phyloP scores from a whole-genome alignment of 2,888 invertebrate genomes.

The Resseliella maxima region DNA sequence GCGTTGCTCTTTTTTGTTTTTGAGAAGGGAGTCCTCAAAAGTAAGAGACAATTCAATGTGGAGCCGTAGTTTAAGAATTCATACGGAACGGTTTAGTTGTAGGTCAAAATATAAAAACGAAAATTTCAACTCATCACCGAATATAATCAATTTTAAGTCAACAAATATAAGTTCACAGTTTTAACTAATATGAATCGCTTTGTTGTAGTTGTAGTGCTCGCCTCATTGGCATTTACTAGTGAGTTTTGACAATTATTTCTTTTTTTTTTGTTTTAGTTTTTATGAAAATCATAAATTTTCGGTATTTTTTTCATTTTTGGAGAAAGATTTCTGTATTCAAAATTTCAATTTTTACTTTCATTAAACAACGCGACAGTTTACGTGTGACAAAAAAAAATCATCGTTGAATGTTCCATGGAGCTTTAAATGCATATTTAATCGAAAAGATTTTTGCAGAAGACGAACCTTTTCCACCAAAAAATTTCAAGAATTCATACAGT shows the following conservation, averaged over 20 bases:
- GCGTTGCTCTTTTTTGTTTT: neutral
- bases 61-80: constrained; percentile 66
- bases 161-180: neutral
- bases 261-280: constrained; percentile 41
- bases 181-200: constrained; percentile 60
- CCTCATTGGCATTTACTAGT: constrained; percentile 65
- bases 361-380: too few species aligned
- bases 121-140: neutral
- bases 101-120: neutral
- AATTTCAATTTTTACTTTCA: too few species aligned
- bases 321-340: neutral
- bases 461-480: neutral
- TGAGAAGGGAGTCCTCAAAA: constrained; percentile 67
- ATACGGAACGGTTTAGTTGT: constrained; percentile 64
- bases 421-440: too few species aligned
- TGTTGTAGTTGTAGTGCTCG: constrained; percentile 65
- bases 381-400: neutral
- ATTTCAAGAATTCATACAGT: neutral
- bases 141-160: neutral
- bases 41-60: constrained; percentile 62
- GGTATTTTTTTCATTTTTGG: neutral
- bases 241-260: constrained; percentile 62
- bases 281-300: neutral
- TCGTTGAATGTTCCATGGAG: neutral
- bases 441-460: neutral